Conservation (phyloP, 2,888 invertebrate species). For the Drosophila barbarae region DNA sequence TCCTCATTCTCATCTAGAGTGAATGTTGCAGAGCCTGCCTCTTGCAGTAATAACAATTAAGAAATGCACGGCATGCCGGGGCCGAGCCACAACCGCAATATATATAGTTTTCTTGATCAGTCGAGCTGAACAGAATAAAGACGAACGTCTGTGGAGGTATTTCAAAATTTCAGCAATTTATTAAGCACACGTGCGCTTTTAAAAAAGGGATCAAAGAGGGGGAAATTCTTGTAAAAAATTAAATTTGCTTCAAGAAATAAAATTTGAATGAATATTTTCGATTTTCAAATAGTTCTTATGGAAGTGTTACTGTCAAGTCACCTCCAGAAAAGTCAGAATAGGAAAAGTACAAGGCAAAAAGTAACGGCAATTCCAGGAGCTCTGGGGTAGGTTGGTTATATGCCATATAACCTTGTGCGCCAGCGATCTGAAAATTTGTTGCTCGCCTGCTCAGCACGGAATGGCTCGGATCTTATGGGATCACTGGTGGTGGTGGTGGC, state of each 20-base stretch:
- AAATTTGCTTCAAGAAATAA: background rate
- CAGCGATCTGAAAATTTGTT: conserved; percentile 67
- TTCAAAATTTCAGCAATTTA: conserved; percentile 50
- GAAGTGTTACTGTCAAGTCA: background rate
- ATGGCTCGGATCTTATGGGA: conserved; percentile 3
- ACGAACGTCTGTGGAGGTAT: conserved; percentile 34
- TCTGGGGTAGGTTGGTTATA: conserved; percentile 52
- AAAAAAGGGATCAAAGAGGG: conserved; percentile 6
- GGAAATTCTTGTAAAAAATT: background rate
- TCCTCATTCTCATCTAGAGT: conserved; percentile 27
- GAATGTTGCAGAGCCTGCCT: conserved; percentile 17
- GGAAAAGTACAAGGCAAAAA: conserved; percentile 41
- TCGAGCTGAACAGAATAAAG: conserved; percentile 60
- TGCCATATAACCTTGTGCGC: conserved; percentile 16
- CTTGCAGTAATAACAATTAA: conserved; percentile 63
- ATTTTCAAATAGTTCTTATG: background rate
- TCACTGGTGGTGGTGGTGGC: conserved; percentile 41
- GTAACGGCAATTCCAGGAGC: conserved; percentile 57
- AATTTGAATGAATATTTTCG: background rate
- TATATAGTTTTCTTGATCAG: conserved; percentile 51
- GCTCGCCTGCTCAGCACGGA: conserved; percentile 22
- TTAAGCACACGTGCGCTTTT: conserved; percentile 59
- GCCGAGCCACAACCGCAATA: conserved; percentile 19
- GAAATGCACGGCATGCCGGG: conserved; percentile 67
- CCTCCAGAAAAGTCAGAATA: background rate